Conservation (phyloP, 92 coral and sea anemone genomes). For the Bergia puertoricense region DNA sequence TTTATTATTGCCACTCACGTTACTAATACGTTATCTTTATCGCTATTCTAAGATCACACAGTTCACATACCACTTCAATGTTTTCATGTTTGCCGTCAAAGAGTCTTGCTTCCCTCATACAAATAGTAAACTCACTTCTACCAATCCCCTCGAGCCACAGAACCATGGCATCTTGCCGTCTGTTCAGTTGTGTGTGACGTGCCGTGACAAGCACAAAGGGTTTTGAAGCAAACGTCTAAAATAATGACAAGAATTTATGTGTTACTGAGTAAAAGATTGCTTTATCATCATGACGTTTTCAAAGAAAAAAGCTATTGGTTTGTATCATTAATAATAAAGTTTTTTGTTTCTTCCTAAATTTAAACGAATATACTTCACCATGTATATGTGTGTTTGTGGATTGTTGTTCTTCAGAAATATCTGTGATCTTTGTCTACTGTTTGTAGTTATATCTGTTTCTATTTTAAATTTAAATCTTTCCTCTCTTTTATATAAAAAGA, state of each 20-base stretch:
- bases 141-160: slow-evolving; percentile 9
- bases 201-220: slow-evolving; percentile 12
- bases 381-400: too few species aligned
- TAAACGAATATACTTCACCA: too few species aligned
- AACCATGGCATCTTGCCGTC: slow-evolving; percentile 8
- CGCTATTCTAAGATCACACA: neutral
- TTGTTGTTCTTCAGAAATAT: too few species aligned
- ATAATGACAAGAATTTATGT: neutral
- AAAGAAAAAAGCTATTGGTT: neutral
- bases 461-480: too few species aligned
- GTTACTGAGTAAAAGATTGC: too few species aligned
- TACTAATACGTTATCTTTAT: neutral
- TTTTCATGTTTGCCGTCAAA: slow-evolving; percentile 15
- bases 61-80: slow-evolving; percentile 16
- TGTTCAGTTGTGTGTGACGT: neutral
- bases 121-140: slow-evolving; percentile 8
- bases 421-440: too few species aligned
- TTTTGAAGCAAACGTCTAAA: slow-evolving; percentile 6
- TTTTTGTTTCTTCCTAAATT: too few species aligned
- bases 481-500: too few species aligned
- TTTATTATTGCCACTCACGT: too few species aligned
- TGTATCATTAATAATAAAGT: too few species aligned
- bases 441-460: too few species aligned
- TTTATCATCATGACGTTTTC: neutral
- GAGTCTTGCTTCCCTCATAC: slow-evolving; percentile 22